Evolutionary conservation across 2,797 vertebrate species (phyloP), one percentile per base, ranked within the genome.

Genomic region (Octomys mimax): DNA sequence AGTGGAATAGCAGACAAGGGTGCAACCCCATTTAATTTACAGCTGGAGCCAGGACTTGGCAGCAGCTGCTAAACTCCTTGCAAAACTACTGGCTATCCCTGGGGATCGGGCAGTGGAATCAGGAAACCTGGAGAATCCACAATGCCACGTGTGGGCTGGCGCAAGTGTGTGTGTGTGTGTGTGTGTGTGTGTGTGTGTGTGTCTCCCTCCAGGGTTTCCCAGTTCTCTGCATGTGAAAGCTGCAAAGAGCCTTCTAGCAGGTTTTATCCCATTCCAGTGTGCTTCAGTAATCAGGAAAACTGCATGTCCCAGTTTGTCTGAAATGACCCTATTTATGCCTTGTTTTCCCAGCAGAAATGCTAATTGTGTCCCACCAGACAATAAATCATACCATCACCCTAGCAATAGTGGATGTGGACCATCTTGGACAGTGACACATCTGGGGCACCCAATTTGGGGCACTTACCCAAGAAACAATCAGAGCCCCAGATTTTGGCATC

Each of bases 121-220:
- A 94, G 96, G 96, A 96, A 97, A 96, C 90, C 95, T 93, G 93
- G 92, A 97, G 93, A 90, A 73, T 64, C 49, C 93, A 59, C 54
- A 5, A 14, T 94, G 97, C 96, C 97, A 97, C 88, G 78, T 96
- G 96, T 94, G 92, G 83, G 84, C 94, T 93, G 95, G 89, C 49
- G 0, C 0, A 0, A 19, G 86, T 7, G 0, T 81, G 52, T 42
- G n/a, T 33, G 46, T 49, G 73, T 49, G 71, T 70, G 66, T 70
- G 66, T n/a, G 36, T 10, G 7, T 22, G 83, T 49, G 19, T 52
- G 62, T n/a, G 52, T 49, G 80, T 80, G 19, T 52, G 62, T 31
- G 52, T 49, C 77, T 80, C 88, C 80, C 68, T 78, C 79, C 24
- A 66, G 81, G 88, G 64, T 54, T 64, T 82, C 93, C 73, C 68